Evolutionary conservation across 2,888 invertebrate species (phyloP).

Genomic region (Laothoe populi): DNA sequence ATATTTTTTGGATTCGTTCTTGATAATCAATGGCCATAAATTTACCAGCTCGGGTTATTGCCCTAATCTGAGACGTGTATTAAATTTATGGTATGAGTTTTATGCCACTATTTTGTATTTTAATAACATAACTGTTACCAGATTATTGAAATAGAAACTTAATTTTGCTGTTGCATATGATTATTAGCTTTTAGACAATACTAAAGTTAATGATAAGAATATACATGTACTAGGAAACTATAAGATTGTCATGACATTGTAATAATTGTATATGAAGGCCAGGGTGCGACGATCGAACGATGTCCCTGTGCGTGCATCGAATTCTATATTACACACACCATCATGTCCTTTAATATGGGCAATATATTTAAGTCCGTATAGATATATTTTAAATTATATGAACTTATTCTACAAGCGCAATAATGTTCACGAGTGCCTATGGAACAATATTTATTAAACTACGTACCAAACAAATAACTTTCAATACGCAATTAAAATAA

Average conservation of each 20-base stretch:
- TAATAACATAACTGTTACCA: constrained; percentile 14
- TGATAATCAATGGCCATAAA: constrained; percentile 44
- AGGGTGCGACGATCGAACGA: constrained; percentile 49
- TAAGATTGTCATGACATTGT: constrained; percentile 48
- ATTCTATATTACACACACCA: constrained; percentile 37
- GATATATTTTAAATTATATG: constrained; percentile 14
- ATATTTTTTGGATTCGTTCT: constrained; percentile 49
- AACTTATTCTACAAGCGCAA: constrained; percentile 18
- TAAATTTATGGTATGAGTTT: constrained; percentile 41
- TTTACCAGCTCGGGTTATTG: constrained; percentile 44
- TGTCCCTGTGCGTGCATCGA: constrained; percentile 55
- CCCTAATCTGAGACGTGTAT: constrained; percentile 39
- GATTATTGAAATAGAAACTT: neutral
- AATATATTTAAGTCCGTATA: constrained; percentile 17
- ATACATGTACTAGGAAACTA: constrained; percentile 38
- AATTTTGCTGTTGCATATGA: neutral
- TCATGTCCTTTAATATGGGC: constrained; percentile 25
- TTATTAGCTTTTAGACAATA: neutral
- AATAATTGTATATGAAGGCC: constrained; percentile 58
- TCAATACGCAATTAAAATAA: neutral
- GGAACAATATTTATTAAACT: neutral
- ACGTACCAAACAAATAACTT: neutral
- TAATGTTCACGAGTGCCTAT: neutral
- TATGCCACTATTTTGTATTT: constrained; percentile 29
- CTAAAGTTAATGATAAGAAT: neutral